phyloP scores from a whole-genome alignment of 2,113 vertebrate species.

The Grallaria varia region DNA sequence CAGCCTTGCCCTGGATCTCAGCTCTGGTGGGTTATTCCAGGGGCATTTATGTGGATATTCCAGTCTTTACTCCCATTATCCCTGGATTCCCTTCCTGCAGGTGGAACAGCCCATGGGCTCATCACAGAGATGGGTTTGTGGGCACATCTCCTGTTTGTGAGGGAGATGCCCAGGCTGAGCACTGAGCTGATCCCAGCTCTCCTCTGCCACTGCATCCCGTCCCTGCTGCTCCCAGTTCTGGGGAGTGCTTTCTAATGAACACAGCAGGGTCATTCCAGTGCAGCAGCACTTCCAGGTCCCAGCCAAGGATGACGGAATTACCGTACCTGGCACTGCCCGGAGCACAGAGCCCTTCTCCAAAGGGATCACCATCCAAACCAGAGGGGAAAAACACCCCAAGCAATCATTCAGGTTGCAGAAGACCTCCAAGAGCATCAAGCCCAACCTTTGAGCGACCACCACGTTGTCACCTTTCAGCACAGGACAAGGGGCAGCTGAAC shows the following conservation, averaged over 20 bases:
- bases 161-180: accelerated
- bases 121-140: background rate
- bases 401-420: background rate
- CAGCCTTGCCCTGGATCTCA: accelerated
- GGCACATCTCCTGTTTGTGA: background rate
- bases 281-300: background rate
- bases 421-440: background rate
- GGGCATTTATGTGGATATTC: background rate
- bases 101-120: background rate
- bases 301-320: background rate
- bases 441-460: too few relatives aligned
- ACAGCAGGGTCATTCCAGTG: background rate
- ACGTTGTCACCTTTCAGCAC: too few relatives aligned
- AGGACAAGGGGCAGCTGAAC: too few relatives aligned
- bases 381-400: background rate
- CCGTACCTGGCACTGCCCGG: background rate
- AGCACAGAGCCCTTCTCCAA: background rate
- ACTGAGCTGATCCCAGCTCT: background rate
- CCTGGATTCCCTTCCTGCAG: background rate
- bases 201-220: background rate
- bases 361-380: background rate
- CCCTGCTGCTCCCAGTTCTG: background rate
- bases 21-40: background rate
- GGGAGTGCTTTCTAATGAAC: background rate
- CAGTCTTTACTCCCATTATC: background rate